Conservation (phyloP, 2,113 vertebrate genomes). For the Pituophis catenifer region DNA sequence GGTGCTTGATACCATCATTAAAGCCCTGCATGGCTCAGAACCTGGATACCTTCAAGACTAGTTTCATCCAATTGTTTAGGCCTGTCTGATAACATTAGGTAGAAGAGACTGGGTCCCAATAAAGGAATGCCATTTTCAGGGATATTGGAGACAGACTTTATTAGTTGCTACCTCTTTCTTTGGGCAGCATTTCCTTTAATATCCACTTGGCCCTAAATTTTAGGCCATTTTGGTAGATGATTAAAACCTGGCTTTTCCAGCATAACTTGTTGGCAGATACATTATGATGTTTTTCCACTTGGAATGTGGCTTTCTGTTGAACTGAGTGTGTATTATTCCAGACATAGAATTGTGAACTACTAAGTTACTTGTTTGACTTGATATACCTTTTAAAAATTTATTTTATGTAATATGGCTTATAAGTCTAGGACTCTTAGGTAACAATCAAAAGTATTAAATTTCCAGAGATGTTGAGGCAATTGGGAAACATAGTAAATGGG, state of each 20-base stretch:
- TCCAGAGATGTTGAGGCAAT: neutral
- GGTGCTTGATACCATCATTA: neutral
- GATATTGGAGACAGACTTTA: neutral
- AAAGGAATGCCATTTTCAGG: neutral
- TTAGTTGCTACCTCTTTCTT: neutral
- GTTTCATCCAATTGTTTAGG: neutral
- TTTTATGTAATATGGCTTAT: neutral
- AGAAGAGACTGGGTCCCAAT: neutral
- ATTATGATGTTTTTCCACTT: neutral
- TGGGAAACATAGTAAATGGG: neutral
- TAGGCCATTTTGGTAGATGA: neutral
- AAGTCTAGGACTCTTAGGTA: neutral
- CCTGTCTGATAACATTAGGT: neutral
- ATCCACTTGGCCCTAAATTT: neutral
- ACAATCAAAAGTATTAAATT: neutral
- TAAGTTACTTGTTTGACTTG: neutral
- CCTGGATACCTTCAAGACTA: neutral
- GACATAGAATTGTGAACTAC: neutral
- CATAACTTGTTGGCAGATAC: neutral
- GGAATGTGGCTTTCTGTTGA: neutral
- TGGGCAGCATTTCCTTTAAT: neutral
- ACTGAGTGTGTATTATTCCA: neutral
- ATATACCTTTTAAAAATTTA: neutral
- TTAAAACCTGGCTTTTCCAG: neutral
- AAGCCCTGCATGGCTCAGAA: neutral